phyloP scores from a whole-genome alignment of 2,888 invertebrate species.

The Ditylenchus weischeri region DNA sequence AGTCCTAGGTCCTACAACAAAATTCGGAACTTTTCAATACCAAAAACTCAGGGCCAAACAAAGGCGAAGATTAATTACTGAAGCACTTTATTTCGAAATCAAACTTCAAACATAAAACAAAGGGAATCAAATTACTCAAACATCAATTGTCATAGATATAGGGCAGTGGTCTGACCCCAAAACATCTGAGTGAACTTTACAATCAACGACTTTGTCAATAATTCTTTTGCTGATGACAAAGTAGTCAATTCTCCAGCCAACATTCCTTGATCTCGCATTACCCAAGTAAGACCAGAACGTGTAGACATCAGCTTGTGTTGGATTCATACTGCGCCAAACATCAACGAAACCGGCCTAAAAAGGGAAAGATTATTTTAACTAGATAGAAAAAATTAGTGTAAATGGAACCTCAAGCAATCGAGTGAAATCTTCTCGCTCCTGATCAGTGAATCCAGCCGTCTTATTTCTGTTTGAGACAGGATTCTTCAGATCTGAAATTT shows the following conservation, averaged over 20 bases:
- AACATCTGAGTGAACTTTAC: conserved; percentile 75
- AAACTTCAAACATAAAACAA: too few relatives aligned
- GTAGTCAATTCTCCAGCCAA: conserved; percentile 97
- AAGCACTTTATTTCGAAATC: too few relatives aligned
- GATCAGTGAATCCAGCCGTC: conserved; percentile 90
- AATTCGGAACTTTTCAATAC: too few relatives aligned
- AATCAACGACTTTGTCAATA: conserved; percentile 75
- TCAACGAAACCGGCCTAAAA: conserved; percentile 71
- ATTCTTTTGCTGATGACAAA: conserved; percentile 82
- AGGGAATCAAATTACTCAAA: conserved; percentile 24
- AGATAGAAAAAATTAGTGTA: too few relatives aligned
- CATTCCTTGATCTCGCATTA: conserved; percentile 80
- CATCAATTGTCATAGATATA: conserved; percentile 29
- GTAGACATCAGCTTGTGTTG: conserved; percentile 68
- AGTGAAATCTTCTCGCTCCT: conserved; percentile 87
- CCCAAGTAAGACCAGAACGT: conserved; percentile 72
- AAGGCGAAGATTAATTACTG: too few relatives aligned
- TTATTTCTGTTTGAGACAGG: conserved; percentile 81
- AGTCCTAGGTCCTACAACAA: too few relatives aligned
- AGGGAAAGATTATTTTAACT: too few relatives aligned
- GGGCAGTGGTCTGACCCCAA: conserved; percentile 70
- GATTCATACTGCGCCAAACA: conserved; percentile 78
- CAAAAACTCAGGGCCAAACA: too few relatives aligned
- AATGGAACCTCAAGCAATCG: conserved; percentile 68
- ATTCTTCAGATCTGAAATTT: conserved; percentile 72